Evolutionary conservation across 2,888 invertebrate genomes (phyloP), one percentile per base, ranked within the genome.

Genomic region (Oscheius sp.): DNA sequence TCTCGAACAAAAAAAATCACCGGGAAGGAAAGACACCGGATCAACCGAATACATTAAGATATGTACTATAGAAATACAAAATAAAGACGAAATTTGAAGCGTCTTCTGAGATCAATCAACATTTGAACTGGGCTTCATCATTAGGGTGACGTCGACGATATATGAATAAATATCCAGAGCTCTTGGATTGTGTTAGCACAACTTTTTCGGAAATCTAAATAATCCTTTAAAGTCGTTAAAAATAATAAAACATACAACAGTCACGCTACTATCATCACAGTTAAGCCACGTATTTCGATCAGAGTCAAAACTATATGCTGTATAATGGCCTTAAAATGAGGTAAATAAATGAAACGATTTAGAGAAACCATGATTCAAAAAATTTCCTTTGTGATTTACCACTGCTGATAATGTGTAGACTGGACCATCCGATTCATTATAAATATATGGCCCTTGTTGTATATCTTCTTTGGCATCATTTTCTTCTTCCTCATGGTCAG

Each of bases 291-390:
- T 35, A 18, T 56, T 45, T 41, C 35, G 27, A 13, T 49, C 55
- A 7, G 18, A 7, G 43, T 72, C 72, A 18, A 23, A 72, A 21
- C 53, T 45, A 25, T 43, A 66, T 7, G 55, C 23, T 7, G 53
- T 66, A 29, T 72, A 72, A 45, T 72, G 72, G 12, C 72, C 72
- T 72, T 16, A 63, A 72, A 43, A 71, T 9, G 43, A 23, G 29
- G 18, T 9, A 16, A 41, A 16, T 35, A 58, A 6, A 35, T 35
- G 35, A 35, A 35, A 35, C 35, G 18, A n/a, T 35, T 16, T 49
- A 18, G 12, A 25, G 23, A n/a, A 41, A 72, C 72, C 72, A 23
- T 53, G 59, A n/a, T 27, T 55, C 5, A 69, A 16, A n/a, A 16
- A 43, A 18, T 9, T 25, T 56, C 70, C 70, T 16, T n/a, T 1